phyloP scores from a whole-genome alignment of 2,113 vertebrate species.

The Boulengeromyrus knoepffleri region DNA sequence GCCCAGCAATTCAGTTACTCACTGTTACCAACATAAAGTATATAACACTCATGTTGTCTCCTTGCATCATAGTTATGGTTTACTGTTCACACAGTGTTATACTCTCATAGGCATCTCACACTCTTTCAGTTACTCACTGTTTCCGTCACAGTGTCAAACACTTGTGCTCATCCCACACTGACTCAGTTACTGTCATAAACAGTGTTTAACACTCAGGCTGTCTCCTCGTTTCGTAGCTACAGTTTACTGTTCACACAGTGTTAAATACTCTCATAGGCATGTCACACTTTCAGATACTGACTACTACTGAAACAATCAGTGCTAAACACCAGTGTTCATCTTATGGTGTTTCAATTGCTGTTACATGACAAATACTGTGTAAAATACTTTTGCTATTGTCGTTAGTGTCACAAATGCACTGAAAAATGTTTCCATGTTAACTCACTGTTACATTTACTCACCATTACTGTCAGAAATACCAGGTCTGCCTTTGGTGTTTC shows the following conservation, averaged over 20 bases:
- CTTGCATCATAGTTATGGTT: not conserved
- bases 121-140: not conserved
- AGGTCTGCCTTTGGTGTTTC: not conserved
- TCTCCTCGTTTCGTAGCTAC: not conserved
- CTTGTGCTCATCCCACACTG: not conserved
- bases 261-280: not conserved
- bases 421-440: not conserved
- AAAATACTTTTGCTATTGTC: not conserved
- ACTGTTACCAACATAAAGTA: not conserved
- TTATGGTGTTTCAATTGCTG: not conserved
- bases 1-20: not conserved
- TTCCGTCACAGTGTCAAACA: not conserved
- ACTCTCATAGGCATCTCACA: not conserved
- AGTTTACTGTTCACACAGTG: not conserved
- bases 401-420: not conserved
- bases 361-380: not conserved
- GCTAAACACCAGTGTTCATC: not conserved
- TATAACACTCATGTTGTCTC: not conserved
- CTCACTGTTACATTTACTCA: not conserved
- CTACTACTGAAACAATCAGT: not conserved
- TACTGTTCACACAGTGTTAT: not conserved
- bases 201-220: not conserved
- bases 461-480: not conserved
- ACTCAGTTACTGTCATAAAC: not conserved
- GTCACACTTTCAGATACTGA: not conserved